Base-by-base conservation (phyloP, 2,888 invertebrate genomes). In the Trissonchulus latispiculum region DNA sequence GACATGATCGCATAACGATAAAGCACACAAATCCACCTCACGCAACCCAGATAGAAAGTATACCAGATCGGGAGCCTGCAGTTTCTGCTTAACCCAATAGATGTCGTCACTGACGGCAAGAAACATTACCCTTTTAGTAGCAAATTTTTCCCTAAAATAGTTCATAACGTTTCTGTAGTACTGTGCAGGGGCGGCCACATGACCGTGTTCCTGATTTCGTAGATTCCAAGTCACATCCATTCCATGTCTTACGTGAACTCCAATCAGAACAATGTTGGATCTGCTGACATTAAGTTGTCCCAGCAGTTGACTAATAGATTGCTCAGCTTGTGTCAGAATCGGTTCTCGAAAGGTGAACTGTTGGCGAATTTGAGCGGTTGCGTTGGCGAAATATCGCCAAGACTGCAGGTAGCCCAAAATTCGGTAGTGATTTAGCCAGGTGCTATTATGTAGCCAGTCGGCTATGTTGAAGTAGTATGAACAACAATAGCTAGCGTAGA, bases 171-270 rank as follows among this genome's bases (percentile, higher is more conserved):
- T 76, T 28, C 77, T 75, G 75, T 80, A 82, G 75, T 83, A 84
- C 0, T 79, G 79, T 36, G 79, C 73, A 0, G 82, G 80, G 1
- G 84, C 82, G 1, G 78, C 79, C 1, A 80, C 78, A 75, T 84
- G 84, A 0, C 84, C 83, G 76, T 81, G 81, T 29, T 77, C 75
- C 18, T 77, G 72, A 73, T 78, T 78, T n/a, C 78, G 77, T 15
- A 75, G 73, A 71, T 83, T 80, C 70, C 80, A 76, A 1, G 82
- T 79, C 75, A 84, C 78, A 75, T 85, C 85, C 71, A 80, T 77
- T 15, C 84, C 84, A 59, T 83, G 80, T 3, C 85, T 78, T 1
- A 84, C 80, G 75, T 85, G 85, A 29, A 85, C 77, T 0, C 83
- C 84, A 32, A 83, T 79, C 8, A 78, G 76, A 71, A 36, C 33